These are phyloP conservation scores for Drosophila robusta DNA, from an alignment of 2,888 invertebrate genomes.

Conservation along the genomic window DNA sequence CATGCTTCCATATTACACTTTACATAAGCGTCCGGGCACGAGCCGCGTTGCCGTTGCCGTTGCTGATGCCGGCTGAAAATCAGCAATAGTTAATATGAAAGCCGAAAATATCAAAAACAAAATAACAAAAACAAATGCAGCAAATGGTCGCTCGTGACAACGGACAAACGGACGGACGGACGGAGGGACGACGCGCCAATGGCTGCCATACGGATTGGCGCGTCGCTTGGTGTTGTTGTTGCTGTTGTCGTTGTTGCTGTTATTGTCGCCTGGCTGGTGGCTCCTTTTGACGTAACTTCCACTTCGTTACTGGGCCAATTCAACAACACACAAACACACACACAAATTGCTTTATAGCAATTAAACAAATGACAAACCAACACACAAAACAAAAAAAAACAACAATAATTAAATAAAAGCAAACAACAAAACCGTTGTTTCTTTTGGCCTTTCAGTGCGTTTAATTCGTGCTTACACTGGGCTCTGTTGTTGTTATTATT, in stretches of 20 bases:
- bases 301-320: conserved; percentile 25
- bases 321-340: conserved; percentile 17
- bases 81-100: conserved; percentile 26
- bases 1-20: conserved; percentile 85
- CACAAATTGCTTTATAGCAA: conserved; percentile 23
- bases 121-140: conserved; percentile 15
- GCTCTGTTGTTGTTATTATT: conserved; percentile 6
- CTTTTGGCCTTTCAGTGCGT: conserved; percentile 3
- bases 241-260: conserved; percentile 17
- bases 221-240: conserved; percentile 12
- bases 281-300: conserved; percentile 73
- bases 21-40: conserved; percentile 67
- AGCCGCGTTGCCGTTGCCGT: conserved; percentile 51
- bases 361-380: conserved; percentile 26
- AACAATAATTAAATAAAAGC: conserved; percentile 3
- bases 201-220: conserved; percentile 38
- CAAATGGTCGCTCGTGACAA: conserved; percentile 20
- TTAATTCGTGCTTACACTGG: conserved; percentile 16
- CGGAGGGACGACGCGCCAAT: conserved; percentile 56
- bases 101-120: conserved; percentile 14
- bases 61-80: conserved; percentile 33
- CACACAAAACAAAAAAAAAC: conserved; percentile 7
- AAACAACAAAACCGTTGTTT: conserved; percentile 4
- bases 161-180: background rate
- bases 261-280: conserved; percentile 37